Base-by-base conservation (phyloP, 2,113 vertebrate genomes). In the Istiophorus platypterus region DNA sequence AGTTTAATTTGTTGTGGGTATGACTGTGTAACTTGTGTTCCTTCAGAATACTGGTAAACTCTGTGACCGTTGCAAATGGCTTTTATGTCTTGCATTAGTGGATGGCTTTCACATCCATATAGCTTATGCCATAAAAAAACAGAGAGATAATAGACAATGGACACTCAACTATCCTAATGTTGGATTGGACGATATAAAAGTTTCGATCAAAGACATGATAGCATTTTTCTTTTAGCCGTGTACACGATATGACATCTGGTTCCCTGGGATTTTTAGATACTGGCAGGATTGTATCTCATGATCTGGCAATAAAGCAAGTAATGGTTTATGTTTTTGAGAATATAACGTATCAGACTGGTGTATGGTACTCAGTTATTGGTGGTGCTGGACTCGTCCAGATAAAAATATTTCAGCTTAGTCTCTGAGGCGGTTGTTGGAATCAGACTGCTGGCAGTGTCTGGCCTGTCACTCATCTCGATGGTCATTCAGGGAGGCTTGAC, bases 221-320 rank as follows among this genome's bases (percentile, higher is more conserved):
- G 22, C 17, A 14, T 5, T 24, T 47, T 18, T n/a, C 18, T 20
- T 62, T 41, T 17, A 11, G 29, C 18, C 49, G 42, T 13, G 39
- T 8, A 78, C 26, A 17, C 57, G 68, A 61, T 2, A 47, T 69
- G 27, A 79, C 37, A 78, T 72, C 76, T 76, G 72, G 17, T 41
- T 41, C 26, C 5, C 70, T 15, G 37, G 15, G 7, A 63, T 47
- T 73, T 83, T 76, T 69, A 49, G 24, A 72, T 29, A 22, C 45
- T 24, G 62, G 62, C 12, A 45, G 73, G 68, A 76, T 85, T 76
- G 76, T 74, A 57, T 67, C 67, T 74, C 22, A 74, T 70, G 34
- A 47, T 34, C 54, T 41, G 22, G 72, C 29, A 74, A 41, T 5
- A 74, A 62, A 78, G 26, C 22, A 45, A 12, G 29, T 58, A 54